Conservation (phyloP, 2,797 vertebrate species). For the Hozukius guyotensis region DNA sequence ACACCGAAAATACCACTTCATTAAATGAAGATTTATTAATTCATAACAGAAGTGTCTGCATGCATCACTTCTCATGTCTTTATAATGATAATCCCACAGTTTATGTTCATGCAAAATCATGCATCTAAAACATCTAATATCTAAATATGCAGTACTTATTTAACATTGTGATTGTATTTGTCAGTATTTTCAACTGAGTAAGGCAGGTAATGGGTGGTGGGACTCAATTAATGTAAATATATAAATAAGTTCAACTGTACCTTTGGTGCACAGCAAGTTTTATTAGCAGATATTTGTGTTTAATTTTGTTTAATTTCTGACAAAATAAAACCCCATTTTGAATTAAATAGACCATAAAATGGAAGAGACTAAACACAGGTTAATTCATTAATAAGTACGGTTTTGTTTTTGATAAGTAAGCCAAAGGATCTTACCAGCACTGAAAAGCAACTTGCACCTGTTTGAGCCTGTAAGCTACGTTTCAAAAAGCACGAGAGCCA, state of each 20-base stretch:
- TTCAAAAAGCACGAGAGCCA: conserved; percentile 31
- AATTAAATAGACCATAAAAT: neutral
- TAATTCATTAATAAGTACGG: neutral
- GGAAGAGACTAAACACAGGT: neutral
- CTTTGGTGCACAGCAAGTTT: neutral
- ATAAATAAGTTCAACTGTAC: neutral
- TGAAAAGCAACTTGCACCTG: neutral
- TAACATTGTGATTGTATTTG: neutral
- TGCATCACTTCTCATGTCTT: neutral
- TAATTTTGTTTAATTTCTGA: neutral
- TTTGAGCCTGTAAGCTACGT: conserved; percentile 23
- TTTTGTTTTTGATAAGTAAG: conserved; percentile 3
- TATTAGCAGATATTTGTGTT: neutral
- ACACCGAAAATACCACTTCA: conserved; percentile 10
- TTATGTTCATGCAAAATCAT: neutral
- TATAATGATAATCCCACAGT: neutral
- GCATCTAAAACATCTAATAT: neutral
- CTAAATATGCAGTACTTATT: neutral
- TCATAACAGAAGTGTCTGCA: neutral
- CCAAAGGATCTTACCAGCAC: neutral
- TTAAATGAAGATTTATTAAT: neutral
- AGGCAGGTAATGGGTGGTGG: neutral
- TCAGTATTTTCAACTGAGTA: neutral
- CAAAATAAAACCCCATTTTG: accelerated
- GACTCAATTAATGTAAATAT: neutral